Conservation (phyloP, 2,888 invertebrate species). For the Sminthurinus aureus region DNA sequence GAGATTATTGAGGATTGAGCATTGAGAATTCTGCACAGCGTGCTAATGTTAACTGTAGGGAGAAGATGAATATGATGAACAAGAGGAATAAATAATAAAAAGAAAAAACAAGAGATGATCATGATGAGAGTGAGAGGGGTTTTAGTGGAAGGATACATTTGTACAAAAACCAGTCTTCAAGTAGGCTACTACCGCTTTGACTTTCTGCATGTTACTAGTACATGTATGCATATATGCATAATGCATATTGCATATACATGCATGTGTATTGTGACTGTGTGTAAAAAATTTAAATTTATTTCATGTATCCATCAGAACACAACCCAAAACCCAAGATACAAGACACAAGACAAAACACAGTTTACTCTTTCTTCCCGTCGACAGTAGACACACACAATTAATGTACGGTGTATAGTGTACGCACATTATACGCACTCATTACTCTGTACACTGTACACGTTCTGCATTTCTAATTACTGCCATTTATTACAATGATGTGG, state of each 20-base stretch:
- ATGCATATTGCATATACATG: not conserved
- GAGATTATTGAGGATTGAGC: too few species aligned
- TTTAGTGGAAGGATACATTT: not conserved
- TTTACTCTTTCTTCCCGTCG: too few species aligned
- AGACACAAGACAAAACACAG: not conserved
- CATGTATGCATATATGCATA: not conserved
- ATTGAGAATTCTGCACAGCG: too few species aligned
- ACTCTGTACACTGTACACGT: too few species aligned
- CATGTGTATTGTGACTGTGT: not conserved
- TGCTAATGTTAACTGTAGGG: too few species aligned
- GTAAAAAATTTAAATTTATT: not conserved
- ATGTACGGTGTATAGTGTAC: too few species aligned
- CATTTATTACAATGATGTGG: too few species aligned
- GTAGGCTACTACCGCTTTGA: slow-evolving; percentile 13
- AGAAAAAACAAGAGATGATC: not conserved
- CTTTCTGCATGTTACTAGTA: not conserved
- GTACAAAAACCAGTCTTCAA: slow-evolving; percentile 16
- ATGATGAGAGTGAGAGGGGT: slow-evolving; percentile 5
- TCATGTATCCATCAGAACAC: not conserved
- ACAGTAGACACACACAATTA: too few species aligned
- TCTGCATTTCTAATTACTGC: too few species aligned
- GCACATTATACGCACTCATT: too few species aligned
- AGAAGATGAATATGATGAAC: too few species aligned
- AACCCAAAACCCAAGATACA: not conserved
- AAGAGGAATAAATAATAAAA: too few species aligned